These are phyloP conservation scores for Chondrilla cf. caribensis DNA, from an alignment of 37 sponge, comb jelly and placozoan genomes.

Conservation along the genomic window DNA sequence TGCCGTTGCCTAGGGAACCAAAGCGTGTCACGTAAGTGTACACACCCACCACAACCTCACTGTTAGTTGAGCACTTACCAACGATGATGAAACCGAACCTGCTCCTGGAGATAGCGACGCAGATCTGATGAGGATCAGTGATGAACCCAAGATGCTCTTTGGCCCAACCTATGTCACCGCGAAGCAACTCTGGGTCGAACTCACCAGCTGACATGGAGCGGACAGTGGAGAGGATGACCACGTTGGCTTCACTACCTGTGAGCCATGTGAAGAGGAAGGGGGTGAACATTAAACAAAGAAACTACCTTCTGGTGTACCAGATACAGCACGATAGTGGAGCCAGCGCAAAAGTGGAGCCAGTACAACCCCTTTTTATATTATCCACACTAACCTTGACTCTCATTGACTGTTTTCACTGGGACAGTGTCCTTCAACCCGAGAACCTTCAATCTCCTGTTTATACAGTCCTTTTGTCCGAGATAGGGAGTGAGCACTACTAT, in stretches of 20 bases:
- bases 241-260: constrained; percentile 12
- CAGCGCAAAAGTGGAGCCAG: too few relatives aligned
- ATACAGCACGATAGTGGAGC: too few relatives aligned
- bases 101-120: constrained; percentile 70
- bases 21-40: too few relatives aligned
- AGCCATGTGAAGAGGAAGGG: too few relatives aligned
- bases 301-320: too few relatives aligned
- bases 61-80: too few relatives aligned
- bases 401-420: constrained; percentile 24
- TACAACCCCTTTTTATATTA: too few relatives aligned
- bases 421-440: neutral
- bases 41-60: too few relatives aligned
- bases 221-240: constrained; percentile 59
- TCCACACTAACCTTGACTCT: constrained; percentile 34
- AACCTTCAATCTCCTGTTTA: neutral
- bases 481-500: constrained; percentile 67
- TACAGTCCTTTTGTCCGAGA: constrained; percentile 47
- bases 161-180: constrained; percentile 59
- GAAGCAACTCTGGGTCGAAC: constrained; percentile 28
- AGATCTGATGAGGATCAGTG: constrained; percentile 69
- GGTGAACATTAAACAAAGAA: too few relatives aligned
- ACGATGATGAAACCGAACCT: constrained; percentile 66
- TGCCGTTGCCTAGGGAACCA: neutral
- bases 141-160: constrained; percentile 70
- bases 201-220: constrained; percentile 47